These are phyloP conservation scores for Podarcis siculus DNA, from an alignment of 2,797 vertebrate species.

Conservation along the genomic window DNA sequence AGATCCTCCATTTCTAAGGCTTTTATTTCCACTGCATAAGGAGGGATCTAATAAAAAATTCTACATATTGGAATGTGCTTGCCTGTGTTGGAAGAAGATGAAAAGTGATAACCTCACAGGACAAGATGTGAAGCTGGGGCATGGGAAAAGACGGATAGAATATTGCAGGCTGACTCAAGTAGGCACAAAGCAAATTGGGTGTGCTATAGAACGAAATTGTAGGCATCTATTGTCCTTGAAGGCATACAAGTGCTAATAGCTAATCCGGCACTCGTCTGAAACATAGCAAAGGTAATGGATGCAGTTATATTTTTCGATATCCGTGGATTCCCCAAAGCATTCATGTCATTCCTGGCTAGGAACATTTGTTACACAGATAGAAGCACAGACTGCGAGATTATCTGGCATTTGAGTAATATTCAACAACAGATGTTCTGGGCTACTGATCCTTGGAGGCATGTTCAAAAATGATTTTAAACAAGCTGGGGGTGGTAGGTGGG, in stretches of 20 bases:
- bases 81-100: constrained; percentile 12
- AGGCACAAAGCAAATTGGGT: constrained; percentile 32
- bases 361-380: constrained; percentile 4
- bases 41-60: constrained; percentile 16
- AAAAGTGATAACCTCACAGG: constrained; percentile 41
- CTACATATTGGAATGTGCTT: constrained; percentile 10
- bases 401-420: constrained; percentile 10
- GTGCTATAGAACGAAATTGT: constrained; percentile 24
- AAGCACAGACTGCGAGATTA: background rate
- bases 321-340: constrained; percentile 20
- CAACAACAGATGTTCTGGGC: background rate
- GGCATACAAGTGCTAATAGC: constrained; percentile 38
- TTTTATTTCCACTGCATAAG: constrained; percentile 20
- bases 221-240: constrained; percentile 34
- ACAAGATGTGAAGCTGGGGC: constrained; percentile 9
- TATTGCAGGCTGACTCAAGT: constrained; percentile 24
- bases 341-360: constrained; percentile 9
- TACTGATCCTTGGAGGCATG: background rate
- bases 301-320: constrained; percentile 23
- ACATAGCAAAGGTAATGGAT: constrained; percentile 37
- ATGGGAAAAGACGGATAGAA: constrained; percentile 13
- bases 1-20: background rate
- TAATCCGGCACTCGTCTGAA: constrained; percentile 31
- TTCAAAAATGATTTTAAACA: background rate
- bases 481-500: background rate